phyloP scores from a whole-genome alignment of 2,888 invertebrate genomes.

The Drosophila infuscata region DNA sequence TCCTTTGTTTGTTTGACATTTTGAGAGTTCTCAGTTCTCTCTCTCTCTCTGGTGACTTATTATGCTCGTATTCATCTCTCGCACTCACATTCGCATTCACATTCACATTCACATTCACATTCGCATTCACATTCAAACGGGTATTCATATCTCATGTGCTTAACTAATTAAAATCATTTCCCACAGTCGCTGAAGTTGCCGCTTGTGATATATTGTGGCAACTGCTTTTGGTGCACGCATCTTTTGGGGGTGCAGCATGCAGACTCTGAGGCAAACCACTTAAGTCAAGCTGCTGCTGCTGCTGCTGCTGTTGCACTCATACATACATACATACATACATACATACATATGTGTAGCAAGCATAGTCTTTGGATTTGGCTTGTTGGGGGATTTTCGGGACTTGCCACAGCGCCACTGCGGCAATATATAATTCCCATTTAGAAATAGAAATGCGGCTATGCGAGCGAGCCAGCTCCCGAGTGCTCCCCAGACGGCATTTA shows the following conservation, averaged over 20 bases:
- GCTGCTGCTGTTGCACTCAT: slow-evolving; percentile 8
- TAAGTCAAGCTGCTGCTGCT: slow-evolving; percentile 44
- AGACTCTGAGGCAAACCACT: slow-evolving; percentile 49
- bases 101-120: slow-evolving; percentile 5
- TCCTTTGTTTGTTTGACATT: neutral
- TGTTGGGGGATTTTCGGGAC: slow-evolving; percentile 24
- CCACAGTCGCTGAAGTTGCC: slow-evolving; percentile 50
- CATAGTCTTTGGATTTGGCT: slow-evolving; percentile 15
- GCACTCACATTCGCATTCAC: slow-evolving; percentile 6
- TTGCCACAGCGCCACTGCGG: slow-evolving; percentile 14
- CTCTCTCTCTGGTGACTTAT: slow-evolving; percentile 25
- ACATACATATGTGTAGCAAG: slow-evolving; percentile 11
- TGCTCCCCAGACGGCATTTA: slow-evolving; percentile 62
- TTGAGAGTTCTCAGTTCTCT: neutral
- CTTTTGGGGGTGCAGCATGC: slow-evolving; percentile 30
- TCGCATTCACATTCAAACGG: slow-evolving; percentile 2
- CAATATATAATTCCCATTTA: slow-evolving; percentile 35
- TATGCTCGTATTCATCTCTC: slow-evolving; percentile 11
- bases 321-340: neutral
- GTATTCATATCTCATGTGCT: slow-evolving; percentile 21
- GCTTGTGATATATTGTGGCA: slow-evolving; percentile 65
- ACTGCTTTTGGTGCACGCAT: slow-evolving; percentile 50
- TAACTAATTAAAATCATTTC: slow-evolving; percentile 65
- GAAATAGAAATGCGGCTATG: slow-evolving; percentile 41
- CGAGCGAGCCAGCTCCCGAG: slow-evolving; percentile 21